These are phyloP conservation scores for Latrodectus hesperus DNA, from an alignment of 2,888 invertebrate genomes.

Conservation along the genomic window DNA sequence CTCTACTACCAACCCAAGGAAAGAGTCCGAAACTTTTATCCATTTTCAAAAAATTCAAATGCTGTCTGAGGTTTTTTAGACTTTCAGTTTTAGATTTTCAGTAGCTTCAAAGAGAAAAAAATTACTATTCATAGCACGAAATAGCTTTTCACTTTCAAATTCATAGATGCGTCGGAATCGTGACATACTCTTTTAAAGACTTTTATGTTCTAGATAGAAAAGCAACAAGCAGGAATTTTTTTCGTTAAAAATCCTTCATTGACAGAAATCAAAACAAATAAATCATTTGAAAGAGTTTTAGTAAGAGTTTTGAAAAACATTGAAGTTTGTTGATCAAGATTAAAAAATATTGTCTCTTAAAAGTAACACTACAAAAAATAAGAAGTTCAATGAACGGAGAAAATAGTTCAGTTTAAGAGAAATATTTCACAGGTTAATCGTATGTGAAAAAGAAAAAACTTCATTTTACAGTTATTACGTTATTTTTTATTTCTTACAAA, in stretches of 20 bases:
- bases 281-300: not conserved
- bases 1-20: not conserved
- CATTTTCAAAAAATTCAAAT: constrained; percentile 41
- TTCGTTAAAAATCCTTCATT: not conserved
- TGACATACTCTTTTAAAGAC: constrained; percentile 41
- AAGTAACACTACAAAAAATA: too few species aligned
- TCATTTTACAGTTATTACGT: too few species aligned
- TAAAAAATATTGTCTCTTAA: too few species aligned
- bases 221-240: not conserved
- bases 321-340: too few species aligned
- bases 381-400: too few species aligned
- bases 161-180: constrained; percentile 33
- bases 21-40: constrained; percentile 23
- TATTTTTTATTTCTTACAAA: too few species aligned
- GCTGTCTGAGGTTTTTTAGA: constrained; percentile 18
- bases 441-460: too few species aligned
- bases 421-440: too few species aligned
- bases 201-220: constrained; percentile 17
- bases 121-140: constrained; percentile 22
- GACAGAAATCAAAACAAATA: not conserved
- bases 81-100: constrained; percentile 2
- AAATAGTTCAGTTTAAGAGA: too few species aligned
- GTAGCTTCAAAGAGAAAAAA: not conserved
- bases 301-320: too few species aligned
- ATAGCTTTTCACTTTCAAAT: constrained; percentile 29